Conservation (phyloP, 2,113 vertebrate species). For the Carassius auratus region DNA sequence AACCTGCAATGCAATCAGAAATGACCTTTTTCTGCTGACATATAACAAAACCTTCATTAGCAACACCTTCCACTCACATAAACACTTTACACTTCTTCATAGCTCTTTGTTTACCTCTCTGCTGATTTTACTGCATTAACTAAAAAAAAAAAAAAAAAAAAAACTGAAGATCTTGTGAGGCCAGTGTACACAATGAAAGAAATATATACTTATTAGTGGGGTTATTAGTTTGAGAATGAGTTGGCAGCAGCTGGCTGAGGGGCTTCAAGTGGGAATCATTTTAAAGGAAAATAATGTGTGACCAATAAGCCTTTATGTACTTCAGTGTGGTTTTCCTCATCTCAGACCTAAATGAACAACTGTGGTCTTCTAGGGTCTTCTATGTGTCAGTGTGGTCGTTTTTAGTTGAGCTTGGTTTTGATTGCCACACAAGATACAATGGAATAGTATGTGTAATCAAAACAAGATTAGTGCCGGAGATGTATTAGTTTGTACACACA, state of each 20-base stretch:
- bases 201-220: background rate
- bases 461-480: background rate
- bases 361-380: background rate
- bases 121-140: background rate
- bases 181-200: background rate
- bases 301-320: background rate
- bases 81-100: background rate
- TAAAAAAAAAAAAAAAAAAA: background rate
- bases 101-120: background rate
- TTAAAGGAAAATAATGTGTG: background rate
- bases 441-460: background rate
- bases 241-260: background rate
- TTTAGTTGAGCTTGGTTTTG: background rate
- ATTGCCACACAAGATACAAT: background rate
- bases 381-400: background rate
- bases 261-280: background rate
- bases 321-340: background rate
- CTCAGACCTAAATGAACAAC: background rate
- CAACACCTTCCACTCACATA: background rate
- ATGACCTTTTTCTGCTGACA: slow-evolving; percentile 40
- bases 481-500: background rate
- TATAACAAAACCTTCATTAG: slow-evolving; percentile 29
- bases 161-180: background rate
- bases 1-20: slow-evolving; percentile 20
- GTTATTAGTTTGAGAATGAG: slow-evolving; percentile 9